Evolutionary conservation across 2,113 vertebrate species (phyloP).

Genomic region (Saccopteryx leptura): DNA sequence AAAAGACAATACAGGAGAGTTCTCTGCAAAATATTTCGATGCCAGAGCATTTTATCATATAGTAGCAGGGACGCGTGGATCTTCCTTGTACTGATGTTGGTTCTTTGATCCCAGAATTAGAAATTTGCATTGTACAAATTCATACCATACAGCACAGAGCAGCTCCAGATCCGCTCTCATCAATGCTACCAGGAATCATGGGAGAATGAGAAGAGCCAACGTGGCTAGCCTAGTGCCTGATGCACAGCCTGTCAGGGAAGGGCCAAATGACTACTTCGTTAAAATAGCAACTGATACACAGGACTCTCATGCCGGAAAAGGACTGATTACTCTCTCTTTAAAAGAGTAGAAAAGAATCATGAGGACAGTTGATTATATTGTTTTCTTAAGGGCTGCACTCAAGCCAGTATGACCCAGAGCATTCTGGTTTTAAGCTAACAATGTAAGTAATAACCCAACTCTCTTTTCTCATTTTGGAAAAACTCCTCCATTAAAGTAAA

Average conservation of each 20-base stretch:
- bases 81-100: neutral
- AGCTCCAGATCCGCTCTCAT: conserved; percentile 50
- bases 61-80: neutral
- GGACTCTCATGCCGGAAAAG: conserved; percentile 60
- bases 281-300: conserved; percentile 54
- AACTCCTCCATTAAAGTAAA: neutral
- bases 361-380: neutral
- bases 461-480: neutral
- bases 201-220: neutral
- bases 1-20: neutral
- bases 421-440: neutral
- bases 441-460: neutral
- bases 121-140: conserved; percentile 56
- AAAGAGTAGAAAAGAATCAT: conserved; percentile 79
- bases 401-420: conserved; percentile 42
- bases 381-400: conserved; percentile 68
- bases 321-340: conserved; percentile 72
- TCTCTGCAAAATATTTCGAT: conserved; percentile 16
- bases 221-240: neutral
- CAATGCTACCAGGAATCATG: neutral
- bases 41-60: neutral
- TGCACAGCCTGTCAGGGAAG: conserved; percentile 31
- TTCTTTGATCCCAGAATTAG: conserved; percentile 47
- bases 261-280: conserved; percentile 17
- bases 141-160: neutral